Conservation (phyloP, 2,888 invertebrate genomes). For the Linnaemya tessellans region DNA sequence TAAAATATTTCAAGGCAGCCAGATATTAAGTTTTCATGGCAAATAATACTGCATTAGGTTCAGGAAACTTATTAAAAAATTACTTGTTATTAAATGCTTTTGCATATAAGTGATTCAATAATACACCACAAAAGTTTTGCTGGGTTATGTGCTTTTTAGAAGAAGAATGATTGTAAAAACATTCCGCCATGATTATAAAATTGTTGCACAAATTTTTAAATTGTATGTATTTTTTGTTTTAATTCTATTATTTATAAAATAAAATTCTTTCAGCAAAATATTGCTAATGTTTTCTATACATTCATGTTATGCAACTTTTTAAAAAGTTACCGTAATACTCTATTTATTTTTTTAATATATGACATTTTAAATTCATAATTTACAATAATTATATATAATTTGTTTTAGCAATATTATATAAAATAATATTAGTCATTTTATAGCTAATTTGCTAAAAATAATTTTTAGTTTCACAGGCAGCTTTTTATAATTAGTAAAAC, state of each 20-base stretch:
- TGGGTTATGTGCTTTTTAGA: background rate
- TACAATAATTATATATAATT: background rate
- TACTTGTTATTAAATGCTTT: background rate
- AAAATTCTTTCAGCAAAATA: slow-evolving; percentile 11
- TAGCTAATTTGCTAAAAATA: slow-evolving; percentile 4
- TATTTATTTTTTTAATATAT: background rate
- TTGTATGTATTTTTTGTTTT: too few relatives aligned
- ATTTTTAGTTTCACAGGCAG: slow-evolving; percentile 35
- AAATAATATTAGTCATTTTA: background rate
- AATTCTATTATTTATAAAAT: background rate
- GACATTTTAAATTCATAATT: background rate
- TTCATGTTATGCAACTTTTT: background rate
- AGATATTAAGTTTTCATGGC: too few relatives aligned
- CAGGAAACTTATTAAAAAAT: too few relatives aligned
- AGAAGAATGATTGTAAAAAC: background rate
- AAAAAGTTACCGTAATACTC: background rate
- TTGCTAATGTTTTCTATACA: slow-evolving; percentile 15
- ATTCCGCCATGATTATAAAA: background rate
- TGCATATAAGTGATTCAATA: background rate
- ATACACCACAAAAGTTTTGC: background rate
- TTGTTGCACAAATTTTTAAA: background rate
- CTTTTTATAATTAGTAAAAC: slow-evolving; percentile 14
- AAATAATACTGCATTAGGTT: too few relatives aligned
- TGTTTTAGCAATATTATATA: background rate
- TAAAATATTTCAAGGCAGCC: too few relatives aligned